Percentiles rank a stretch among this genome's conserved stretches.
Conservation (phyloP, 2,797 vertebrate species). For the Gymnodraco acuticeps region DNA sequence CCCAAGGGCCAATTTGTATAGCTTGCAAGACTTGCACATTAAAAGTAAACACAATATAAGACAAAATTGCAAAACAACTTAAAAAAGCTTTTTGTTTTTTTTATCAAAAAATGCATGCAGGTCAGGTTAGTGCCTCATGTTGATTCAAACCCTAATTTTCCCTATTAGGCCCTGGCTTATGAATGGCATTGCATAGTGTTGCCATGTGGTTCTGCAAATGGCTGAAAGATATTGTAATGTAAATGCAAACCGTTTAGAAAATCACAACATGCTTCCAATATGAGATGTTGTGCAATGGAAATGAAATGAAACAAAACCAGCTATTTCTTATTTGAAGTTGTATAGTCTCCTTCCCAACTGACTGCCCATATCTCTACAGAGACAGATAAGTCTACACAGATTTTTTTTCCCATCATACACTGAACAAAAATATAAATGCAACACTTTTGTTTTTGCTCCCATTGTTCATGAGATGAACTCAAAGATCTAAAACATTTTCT, state of each 20-base stretch:
- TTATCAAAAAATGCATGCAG: too few relatives aligned
- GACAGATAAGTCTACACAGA: conserved; percentile 52
- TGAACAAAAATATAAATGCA: too few relatives aligned
- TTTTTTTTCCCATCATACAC: neutral
- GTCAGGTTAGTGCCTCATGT: conserved; percentile 1
- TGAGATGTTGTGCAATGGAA: neutral
- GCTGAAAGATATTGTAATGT: conserved; percentile 13
- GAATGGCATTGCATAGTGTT: neutral
- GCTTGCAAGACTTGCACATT: too few relatives aligned
- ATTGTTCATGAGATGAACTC: too few relatives aligned
- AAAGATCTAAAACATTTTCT: too few relatives aligned
- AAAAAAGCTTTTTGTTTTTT: too few relatives aligned
- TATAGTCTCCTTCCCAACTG: neutral
- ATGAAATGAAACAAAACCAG: neutral
- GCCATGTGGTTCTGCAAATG: conserved; percentile 4
- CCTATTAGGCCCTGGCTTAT: neutral
- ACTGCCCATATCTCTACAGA: conserved; percentile 60
- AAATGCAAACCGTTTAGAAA: conserved; percentile 22
- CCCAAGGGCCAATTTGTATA: too few relatives aligned
- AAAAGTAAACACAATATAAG: too few relatives aligned
- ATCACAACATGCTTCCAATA: conserved; percentile 11
- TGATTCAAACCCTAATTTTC: neutral
- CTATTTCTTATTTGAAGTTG: neutral
- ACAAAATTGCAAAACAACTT: too few relatives aligned
- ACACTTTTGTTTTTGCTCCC: too few relatives aligned